Conservation (phyloP, 2,113 vertebrate species). For the Perccottus glenii region DNA sequence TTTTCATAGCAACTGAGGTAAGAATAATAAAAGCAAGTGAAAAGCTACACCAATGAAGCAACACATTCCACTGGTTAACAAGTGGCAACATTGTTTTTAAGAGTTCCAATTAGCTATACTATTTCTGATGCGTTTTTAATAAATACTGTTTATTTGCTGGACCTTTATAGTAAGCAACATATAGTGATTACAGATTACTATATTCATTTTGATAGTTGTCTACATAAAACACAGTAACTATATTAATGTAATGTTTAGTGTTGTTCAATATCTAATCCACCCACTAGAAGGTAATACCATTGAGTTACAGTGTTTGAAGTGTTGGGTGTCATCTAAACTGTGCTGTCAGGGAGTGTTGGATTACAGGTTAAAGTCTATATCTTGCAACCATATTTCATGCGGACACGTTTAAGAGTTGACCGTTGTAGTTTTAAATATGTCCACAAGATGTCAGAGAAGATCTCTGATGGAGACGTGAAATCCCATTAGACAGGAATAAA, state of each 20-base stretch:
- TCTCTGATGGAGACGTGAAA: not conserved
- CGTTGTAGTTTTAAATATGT: conserved; percentile 7
- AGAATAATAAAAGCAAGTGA: not conserved
- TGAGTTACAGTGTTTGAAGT: not conserved
- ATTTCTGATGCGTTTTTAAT: too few relatives aligned
- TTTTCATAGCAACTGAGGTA: not conserved
- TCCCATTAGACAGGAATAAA: not conserved
- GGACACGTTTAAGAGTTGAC: too few relatives aligned
- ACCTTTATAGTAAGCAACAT: too few relatives aligned
- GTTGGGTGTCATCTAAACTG: not conserved
- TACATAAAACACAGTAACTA: not conserved
- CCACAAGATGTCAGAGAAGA: conserved; percentile 60
- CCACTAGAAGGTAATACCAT: not conserved
- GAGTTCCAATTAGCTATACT: too few relatives aligned
- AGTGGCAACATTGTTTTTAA: too few relatives aligned
- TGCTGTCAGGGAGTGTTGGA: conserved; percentile 25
- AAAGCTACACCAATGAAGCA: not conserved
- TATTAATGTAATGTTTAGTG: not conserved
- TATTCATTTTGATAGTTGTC: too few relatives aligned
- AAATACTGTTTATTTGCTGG: too few relatives aligned
- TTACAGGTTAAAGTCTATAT: conserved; percentile 54
- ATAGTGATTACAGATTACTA: too few relatives aligned
- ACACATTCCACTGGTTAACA: not conserved
- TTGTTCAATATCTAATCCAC: not conserved
- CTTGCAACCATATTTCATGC: not conserved